Evolutionary conservation across 2,113 vertebrate species (phyloP), one percentile per base, ranked within the genome.

Genomic region (Etheostoma spectabile): DNA sequence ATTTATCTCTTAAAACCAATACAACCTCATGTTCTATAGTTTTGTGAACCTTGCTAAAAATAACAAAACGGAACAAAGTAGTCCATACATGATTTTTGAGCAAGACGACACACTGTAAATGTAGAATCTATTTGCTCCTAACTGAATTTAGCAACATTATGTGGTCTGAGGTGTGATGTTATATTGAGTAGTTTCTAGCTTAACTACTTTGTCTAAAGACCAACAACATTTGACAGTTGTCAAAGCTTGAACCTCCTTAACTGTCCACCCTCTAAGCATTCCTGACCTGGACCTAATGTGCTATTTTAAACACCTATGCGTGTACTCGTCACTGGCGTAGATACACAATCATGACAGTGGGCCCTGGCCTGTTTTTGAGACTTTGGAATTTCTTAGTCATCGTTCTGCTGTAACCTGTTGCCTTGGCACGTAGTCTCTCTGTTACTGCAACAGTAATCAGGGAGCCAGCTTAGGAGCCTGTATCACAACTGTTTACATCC

Each of bases 381-480:
- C 42, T 81, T 60, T 56, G 24, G 60, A 73, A 82, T 67, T 69
- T 62, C 45, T 77, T 76, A 57, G 38, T 30, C 30, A 24, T 63
- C 64, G 12, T 56, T 72, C 11, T 56, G 64, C 80, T 22, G 16
- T 80, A 77, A 87, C 56, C 77, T 81, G 76, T 91, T 70, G 56
- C 64, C 35, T 52, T 22, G 63, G 42, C 65, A 59, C 6, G 2
- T 18, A 74, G 12, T 61, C 42, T 10, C n/a, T 8, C 46, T 71
- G 33, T 57, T 48, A 24, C 42, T 65, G 62, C 48, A 67, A 4
- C 65, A 3, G 46, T 63, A 56, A 55, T 42, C 42, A 63, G 51
- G 30, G 62, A 38, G 8, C 56, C 46, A 13, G n/a, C 38, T 42
- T 38, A 18, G 66, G 16, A 83, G 70, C 45, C 22, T 13, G 5